phyloP scores from a whole-genome alignment of 2,113 vertebrate genomes.

The Paramisgurnus dabryanus region DNA sequence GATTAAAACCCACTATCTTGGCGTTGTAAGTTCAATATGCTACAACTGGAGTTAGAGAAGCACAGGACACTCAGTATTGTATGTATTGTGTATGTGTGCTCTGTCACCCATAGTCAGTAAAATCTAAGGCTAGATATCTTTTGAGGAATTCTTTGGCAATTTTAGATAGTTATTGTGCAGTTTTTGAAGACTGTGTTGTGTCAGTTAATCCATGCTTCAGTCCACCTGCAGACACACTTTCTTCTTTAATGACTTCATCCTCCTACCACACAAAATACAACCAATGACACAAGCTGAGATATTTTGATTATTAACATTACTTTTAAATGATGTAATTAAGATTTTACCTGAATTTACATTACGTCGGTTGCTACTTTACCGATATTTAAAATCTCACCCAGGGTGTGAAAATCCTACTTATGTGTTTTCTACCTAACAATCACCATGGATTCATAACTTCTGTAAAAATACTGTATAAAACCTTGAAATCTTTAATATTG shows the following conservation, averaged over 20 bases:
- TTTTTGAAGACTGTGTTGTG: background rate
- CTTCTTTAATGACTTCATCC: constrained; percentile 18
- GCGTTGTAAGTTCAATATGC: too few relatives aligned
- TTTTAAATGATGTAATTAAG: background rate
- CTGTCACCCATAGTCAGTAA: background rate
- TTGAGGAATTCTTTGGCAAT: background rate
- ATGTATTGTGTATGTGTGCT: background rate
- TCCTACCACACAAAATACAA: constrained; percentile 1
- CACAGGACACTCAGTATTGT: too few relatives aligned
- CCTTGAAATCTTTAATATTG: too few relatives aligned
- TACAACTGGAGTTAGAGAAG: too few relatives aligned
- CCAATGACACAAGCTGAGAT: background rate
- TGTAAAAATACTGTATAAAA: too few relatives aligned
- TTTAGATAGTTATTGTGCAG: constrained; percentile 14
- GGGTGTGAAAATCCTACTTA: too few relatives aligned
- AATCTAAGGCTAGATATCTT: background rate
- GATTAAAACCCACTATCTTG: too few relatives aligned
- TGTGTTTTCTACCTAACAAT: too few relatives aligned
- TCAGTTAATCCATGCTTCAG: constrained; percentile 19
- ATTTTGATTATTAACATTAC: background rate
- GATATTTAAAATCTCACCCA: too few relatives aligned
- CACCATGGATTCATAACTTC: too few relatives aligned
- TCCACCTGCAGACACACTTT: constrained; percentile 2
- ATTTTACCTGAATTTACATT: too few relatives aligned
- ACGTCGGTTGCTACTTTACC: too few relatives aligned